phyloP scores from a whole-genome alignment of 2,113 vertebrate species.

The Empidonax traillii region DNA sequence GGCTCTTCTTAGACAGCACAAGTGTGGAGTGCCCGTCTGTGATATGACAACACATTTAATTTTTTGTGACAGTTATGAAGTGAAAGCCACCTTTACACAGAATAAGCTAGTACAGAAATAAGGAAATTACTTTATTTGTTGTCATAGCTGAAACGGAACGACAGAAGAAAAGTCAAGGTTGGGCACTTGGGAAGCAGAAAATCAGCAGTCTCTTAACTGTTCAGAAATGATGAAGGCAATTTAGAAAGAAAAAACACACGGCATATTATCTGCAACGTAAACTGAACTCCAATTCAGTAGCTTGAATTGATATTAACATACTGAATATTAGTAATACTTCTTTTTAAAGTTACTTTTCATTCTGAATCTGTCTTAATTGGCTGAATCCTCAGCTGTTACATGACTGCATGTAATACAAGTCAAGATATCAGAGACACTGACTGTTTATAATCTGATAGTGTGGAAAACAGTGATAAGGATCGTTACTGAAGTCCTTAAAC shows the following conservation, averaged over 20 bases:
- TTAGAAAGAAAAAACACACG: background rate
- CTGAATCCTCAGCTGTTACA: background rate
- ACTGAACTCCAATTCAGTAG: background rate
- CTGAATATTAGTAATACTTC: background rate
- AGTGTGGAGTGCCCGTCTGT: background rate
- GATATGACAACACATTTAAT: rapidly evolving
- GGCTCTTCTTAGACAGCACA: background rate
- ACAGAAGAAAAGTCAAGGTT: background rate
- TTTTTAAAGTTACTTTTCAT: background rate
- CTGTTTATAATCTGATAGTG: background rate
- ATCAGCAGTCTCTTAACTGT: background rate
- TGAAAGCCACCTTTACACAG: background rate
- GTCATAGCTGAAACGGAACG: background rate
- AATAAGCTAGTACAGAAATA: background rate
- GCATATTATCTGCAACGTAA: background rate
- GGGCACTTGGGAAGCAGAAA: background rate
- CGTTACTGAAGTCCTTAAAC: background rate
- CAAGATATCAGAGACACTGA: background rate
- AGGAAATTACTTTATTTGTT: background rate
- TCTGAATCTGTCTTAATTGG: background rate
- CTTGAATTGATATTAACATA: background rate
- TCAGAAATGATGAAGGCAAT: background rate
- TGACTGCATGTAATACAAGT: background rate
- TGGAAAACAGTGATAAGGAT: background rate
- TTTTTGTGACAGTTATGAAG: background rate